Evolutionary conservation across 2,113 vertebrate species (phyloP).

Genomic region (Anguilla japonica): DNA sequence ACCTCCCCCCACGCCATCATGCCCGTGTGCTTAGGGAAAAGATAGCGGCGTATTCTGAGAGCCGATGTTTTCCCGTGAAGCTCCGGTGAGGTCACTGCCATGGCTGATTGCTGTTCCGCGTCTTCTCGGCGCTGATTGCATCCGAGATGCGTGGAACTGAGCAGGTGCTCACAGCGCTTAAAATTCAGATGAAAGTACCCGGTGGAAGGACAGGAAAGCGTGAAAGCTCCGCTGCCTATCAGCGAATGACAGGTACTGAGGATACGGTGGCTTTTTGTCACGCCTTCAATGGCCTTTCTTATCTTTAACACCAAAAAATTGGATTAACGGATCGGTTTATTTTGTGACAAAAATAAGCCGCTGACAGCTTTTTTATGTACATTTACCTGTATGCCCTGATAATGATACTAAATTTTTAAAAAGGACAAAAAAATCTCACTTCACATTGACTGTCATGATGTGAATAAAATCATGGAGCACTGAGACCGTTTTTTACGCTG

Average conservation of each 20-base stretch:
- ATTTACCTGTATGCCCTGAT: neutral
- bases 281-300: neutral
- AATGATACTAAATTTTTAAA: neutral
- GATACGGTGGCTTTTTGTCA: neutral
- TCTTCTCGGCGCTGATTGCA: neutral
- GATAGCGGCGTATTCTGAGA: neutral
- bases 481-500: neutral
- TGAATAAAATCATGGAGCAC: neutral
- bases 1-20: neutral
- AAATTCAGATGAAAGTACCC: neutral
- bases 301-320: neutral
- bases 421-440: neutral
- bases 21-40: neutral
- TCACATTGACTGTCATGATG: neutral
- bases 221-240: neutral
- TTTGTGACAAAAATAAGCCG: neutral
- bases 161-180: neutral
- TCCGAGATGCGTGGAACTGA: neutral
- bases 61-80: neutral
- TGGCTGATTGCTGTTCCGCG: neutral
- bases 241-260: neutral
- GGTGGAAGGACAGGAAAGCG: neutral
- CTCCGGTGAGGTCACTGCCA: neutral
- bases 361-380: neutral
- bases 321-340: neutral